Percentiles rank a stretch among this genome's conserved stretches.
These are phyloP conservation scores for Orchestes rusci DNA, from an alignment of 2,888 invertebrate species.

Conservation along the genomic window DNA sequence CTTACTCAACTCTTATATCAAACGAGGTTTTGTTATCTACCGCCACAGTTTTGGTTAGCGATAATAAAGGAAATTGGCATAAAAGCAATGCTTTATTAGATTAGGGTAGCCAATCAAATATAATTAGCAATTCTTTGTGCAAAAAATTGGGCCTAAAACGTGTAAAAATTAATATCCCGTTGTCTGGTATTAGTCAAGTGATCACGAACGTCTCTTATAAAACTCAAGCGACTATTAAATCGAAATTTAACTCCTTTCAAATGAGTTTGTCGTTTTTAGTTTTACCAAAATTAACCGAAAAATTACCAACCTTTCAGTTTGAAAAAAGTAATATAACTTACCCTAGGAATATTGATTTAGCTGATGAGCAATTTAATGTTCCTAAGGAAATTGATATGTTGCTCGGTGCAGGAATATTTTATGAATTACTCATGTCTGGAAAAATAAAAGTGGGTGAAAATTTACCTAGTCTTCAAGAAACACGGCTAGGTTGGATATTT, in stretches of 20 bases:
- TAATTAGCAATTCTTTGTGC: slow-evolving; percentile 12
- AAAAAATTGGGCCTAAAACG: slow-evolving; percentile 7
- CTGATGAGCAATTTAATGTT: not conserved
- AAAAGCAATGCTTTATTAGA: too few species aligned
- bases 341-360: slow-evolving; percentile 5
- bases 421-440: too few species aligned
- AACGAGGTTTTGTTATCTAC: slow-evolving; percentile 13
- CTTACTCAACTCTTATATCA: too few species aligned
- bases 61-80: too few species aligned
- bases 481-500: not conserved
- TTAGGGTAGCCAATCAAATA: slow-evolving; percentile 18
- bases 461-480: slow-evolving; percentile 8
- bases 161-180: not conserved
- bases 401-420: slow-evolving; percentile 5
- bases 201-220: slow-evolving; percentile 1
- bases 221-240: too few species aligned
- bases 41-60: slow-evolving; percentile 11
- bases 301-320: too few species aligned
- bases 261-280: too few species aligned
- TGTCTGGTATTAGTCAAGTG: too few species aligned
- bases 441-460: slow-evolving; percentile 11
- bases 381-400: not conserved
- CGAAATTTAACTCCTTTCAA: too few species aligned
- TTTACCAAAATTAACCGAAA: too few species aligned
- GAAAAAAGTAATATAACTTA: too few species aligned